Percentiles rank a stretch among this genome's conserved stretches.
Evolutionary conservation across 2,797 vertebrate species (phyloP).

Genomic region (Sebastes oblongus): DNA sequence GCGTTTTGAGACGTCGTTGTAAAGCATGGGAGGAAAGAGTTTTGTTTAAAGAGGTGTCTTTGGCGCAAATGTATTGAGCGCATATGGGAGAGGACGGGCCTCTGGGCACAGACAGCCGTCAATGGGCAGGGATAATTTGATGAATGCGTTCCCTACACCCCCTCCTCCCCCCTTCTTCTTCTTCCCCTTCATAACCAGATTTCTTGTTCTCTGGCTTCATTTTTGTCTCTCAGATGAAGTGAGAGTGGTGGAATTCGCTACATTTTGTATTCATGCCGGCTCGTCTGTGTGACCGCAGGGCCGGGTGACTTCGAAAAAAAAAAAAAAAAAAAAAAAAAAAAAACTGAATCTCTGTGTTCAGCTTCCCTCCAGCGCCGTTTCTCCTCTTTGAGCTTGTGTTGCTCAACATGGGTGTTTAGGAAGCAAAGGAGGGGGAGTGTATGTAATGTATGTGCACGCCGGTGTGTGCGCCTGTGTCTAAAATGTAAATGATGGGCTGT

Average conservation of each 20-base stretch:
- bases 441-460: background rate
- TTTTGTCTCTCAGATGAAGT: constrained; percentile 61
- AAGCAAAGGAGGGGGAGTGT: background rate
- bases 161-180: background rate
- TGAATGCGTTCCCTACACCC: constrained; percentile 51
- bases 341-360: constrained; percentile 21
- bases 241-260: constrained; percentile 35
- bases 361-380: constrained; percentile 5
- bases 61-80: constrained; percentile 35
- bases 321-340: constrained; percentile 5
- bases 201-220: constrained; percentile 55
- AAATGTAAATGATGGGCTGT: constrained; percentile 52
- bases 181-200: constrained; percentile 50
- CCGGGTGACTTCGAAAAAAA: constrained; percentile 5
- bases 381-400: constrained; percentile 11
- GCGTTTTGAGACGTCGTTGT: constrained; percentile 20
- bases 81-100: constrained; percentile 54
- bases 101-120: constrained; percentile 66
- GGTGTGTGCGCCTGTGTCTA: constrained; percentile 9
- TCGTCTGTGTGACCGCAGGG: constrained; percentile 29
- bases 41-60: constrained; percentile 64
- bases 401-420: constrained; percentile 33
- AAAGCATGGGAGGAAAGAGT: constrained; percentile 34
- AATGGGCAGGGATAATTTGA: constrained; percentile 66
- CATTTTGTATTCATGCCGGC: constrained; percentile 30